Percentiles rank a stretch among this genome's conserved stretches.
Conservation (phyloP, 2,888 invertebrate genomes). For the Heliconius ismenius region DNA sequence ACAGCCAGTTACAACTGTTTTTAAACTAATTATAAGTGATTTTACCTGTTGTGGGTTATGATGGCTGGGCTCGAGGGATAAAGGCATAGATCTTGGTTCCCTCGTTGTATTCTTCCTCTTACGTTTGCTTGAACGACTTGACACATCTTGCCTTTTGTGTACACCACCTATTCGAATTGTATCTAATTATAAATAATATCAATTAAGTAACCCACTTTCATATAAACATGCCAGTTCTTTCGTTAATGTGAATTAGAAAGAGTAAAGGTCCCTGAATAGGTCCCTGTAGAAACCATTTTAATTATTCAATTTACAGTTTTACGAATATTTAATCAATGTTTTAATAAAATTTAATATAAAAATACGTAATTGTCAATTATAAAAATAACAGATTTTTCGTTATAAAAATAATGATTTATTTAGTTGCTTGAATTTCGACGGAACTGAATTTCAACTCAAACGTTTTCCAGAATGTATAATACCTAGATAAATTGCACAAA, state of each 20-base stretch:
- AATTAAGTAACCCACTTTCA: too few relatives aligned
- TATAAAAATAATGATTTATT: too few relatives aligned
- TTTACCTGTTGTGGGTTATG: conserved; percentile 51
- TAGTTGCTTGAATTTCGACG: too few relatives aligned
- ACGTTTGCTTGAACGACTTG: conserved; percentile 54
- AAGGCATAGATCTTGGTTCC: conserved; percentile 68
- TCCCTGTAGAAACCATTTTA: background rate
- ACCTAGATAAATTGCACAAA: too few relatives aligned
- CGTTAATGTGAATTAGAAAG: background rate
- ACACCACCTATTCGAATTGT: conserved; percentile 40
- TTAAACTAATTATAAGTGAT: background rate
- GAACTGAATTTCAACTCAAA: too few relatives aligned
- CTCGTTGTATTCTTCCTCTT: conserved; percentile 55
- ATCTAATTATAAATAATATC: conserved; percentile 18
- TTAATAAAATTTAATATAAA: too few relatives aligned
- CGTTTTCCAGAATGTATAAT: too few relatives aligned
- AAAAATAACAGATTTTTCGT: too few relatives aligned
- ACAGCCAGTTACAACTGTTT: too few relatives aligned
- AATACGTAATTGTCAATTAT: too few relatives aligned
- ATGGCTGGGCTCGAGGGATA: conserved; percentile 66
- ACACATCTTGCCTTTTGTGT: conserved; percentile 57
- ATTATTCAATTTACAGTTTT: background rate
- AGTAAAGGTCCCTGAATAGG: background rate
- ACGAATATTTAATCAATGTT: background rate
- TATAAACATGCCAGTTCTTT: too few relatives aligned